Conservation (phyloP, 2,888 invertebrate genomes). For the Chrysodeixis includens region DNA sequence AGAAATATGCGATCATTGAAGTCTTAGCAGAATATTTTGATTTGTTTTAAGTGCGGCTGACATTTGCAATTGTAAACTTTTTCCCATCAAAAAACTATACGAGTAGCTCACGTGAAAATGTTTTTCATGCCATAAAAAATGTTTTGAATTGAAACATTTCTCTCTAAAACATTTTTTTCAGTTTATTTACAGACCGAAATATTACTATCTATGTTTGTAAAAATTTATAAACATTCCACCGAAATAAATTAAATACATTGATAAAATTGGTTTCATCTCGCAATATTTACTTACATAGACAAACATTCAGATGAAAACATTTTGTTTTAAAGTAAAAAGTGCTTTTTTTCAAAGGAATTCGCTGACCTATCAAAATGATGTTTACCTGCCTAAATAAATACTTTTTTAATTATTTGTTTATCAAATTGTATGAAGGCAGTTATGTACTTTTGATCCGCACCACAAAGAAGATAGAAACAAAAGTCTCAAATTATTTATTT, state of each 20-base stretch:
- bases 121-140: too few species aligned
- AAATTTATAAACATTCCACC: too few species aligned
- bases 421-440: constrained; percentile 38
- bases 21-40: too few species aligned
- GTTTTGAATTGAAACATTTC: too few species aligned
- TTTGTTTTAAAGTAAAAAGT: constrained; percentile 27
- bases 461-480: constrained; percentile 20
- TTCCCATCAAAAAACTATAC: too few species aligned
- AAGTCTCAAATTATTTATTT: too few species aligned
- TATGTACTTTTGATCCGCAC: constrained; percentile 2
- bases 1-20: too few species aligned
- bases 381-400: constrained; percentile 54
- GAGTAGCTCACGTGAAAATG: too few species aligned
- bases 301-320: constrained; percentile 7
- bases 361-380: constrained; percentile 40
- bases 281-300: constrained; percentile 4
- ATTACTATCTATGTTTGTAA: not conserved
- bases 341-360: constrained; percentile 22
- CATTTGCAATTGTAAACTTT: too few species aligned
- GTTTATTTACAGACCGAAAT: not conserved
- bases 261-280: not conserved
- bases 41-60: too few species aligned
- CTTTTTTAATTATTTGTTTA: constrained; percentile 55
- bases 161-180: not conserved
- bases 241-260: not conserved